These are phyloP conservation scores for Lomographa bimaculata DNA, from an alignment of 2,888 invertebrate genomes.

Conservation along the genomic window DNA sequence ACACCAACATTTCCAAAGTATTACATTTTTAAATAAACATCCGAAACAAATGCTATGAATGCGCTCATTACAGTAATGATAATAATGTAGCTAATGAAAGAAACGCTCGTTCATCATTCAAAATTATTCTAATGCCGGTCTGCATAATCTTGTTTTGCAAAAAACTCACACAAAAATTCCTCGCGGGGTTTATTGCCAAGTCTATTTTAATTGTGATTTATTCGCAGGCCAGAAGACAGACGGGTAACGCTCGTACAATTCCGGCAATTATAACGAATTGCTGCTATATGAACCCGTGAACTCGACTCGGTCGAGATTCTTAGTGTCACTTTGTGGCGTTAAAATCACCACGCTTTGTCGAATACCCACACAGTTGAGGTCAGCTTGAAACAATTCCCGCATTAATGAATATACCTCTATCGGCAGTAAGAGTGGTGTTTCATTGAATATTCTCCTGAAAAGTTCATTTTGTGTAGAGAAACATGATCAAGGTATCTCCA, in stretches of 20 bases:
- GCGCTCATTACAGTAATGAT: slow-evolving; percentile 9
- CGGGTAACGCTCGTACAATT: slow-evolving; percentile 39
- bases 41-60: slow-evolving; percentile 3
- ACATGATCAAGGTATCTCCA: no score
- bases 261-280: slow-evolving; percentile 43
- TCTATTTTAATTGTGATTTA: slow-evolving; percentile 41
- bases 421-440: no score
- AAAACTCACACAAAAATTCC: slow-evolving; percentile 21
- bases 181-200: slow-evolving; percentile 20
- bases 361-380: no score
- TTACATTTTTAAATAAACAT: slow-evolving; percentile 6
- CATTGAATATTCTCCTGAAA: no score
- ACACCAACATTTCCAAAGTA: no score
- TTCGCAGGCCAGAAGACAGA: slow-evolving; percentile 33
- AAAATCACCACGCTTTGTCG: slow-evolving; percentile 8
- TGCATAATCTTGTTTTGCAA: slow-evolving; percentile 18
- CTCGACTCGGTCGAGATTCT: slow-evolving; percentile 27
- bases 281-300: slow-evolving; percentile 34
- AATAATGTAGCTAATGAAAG: slow-evolving; percentile 22
- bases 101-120: slow-evolving; percentile 11
- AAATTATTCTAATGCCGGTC: slow-evolving; percentile 20
- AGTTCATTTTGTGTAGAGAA: no score
- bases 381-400: no score
- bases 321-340: slow-evolving; percentile 32
- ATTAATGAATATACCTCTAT: no score